These are phyloP conservation scores for Planiliza haematocheilus DNA, from an alignment of 2,113 vertebrate genomes.

Conservation along the genomic window DNA sequence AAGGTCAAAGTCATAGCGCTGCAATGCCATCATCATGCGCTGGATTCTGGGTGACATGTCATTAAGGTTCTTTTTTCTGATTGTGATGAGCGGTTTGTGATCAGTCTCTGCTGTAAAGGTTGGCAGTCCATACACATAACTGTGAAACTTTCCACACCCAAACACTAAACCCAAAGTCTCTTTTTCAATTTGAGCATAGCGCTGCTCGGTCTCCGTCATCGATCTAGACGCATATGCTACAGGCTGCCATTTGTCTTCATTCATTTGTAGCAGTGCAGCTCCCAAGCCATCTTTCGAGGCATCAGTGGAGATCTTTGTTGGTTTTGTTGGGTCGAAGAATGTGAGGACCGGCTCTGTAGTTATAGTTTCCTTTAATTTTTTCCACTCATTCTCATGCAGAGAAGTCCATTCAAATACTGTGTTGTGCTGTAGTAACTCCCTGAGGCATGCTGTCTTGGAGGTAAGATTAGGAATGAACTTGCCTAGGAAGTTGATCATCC, in stretches of 20 bases:
- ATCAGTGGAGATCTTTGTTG: not conserved
- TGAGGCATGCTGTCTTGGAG: not conserved
- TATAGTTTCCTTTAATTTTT: not conserved
- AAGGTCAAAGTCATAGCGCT: not conserved
- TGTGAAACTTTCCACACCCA: conserved; percentile 11
- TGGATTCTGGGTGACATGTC: conserved; percentile 4
- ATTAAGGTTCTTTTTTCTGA: not conserved
- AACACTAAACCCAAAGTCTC: conserved; percentile 4
- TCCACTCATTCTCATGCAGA: not conserved
- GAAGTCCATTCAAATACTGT: not conserved
- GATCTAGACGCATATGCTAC: not conserved
- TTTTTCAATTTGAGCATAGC: conserved; percentile 17
- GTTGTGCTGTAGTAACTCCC: not conserved
- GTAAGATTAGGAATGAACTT: conserved; percentile 15
- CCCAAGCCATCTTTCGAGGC: not conserved
- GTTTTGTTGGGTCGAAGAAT: not conserved
- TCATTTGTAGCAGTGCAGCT: not conserved
- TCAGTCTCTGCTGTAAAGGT: conserved; percentile 7
- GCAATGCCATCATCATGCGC: not conserved
- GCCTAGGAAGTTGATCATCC: conserved; percentile 2
- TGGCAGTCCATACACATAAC: conserved; percentile 8
- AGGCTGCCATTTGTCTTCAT: not conserved
- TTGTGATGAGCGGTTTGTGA: conserved; percentile 9
- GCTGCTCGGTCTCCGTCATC: not conserved
- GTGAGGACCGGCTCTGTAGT: not conserved